phyloP scores from a whole-genome alignment of 1,140 invertebrate species.

The Lepidurus packardi region DNA sequence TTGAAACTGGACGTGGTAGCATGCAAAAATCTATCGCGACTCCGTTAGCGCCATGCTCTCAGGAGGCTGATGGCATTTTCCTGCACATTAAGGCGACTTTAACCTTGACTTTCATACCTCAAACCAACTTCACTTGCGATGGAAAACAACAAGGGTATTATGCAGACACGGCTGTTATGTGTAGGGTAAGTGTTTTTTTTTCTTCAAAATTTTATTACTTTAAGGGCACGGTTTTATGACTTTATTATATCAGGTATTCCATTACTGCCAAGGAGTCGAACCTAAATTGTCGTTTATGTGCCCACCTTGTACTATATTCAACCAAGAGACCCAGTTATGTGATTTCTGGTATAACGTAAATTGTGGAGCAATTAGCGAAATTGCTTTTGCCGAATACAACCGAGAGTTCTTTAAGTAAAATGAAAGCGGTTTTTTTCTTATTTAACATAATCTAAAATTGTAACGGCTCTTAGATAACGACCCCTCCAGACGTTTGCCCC shows the following conservation, averaged over 20 bases:
- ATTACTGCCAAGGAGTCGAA: slow-evolving; percentile 24
- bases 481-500: background rate
- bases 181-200: background rate
- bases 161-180: slow-evolving; percentile 9
- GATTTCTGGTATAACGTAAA: slow-evolving; percentile 28
- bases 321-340: slow-evolving; percentile 18
- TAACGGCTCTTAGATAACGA: too few relatives aligned
- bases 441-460: background rate
- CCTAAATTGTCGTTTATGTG: slow-evolving; percentile 7
- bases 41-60: background rate
- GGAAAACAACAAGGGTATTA: slow-evolving; percentile 18
- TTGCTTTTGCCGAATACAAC: background rate
- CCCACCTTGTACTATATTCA: slow-evolving; percentile 29
- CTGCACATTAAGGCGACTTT: background rate
- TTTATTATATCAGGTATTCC: slow-evolving; percentile 25
- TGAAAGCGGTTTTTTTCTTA: background rate
- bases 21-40: background rate
- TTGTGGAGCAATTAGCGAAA: background rate
- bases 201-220: background rate
- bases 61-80: background rate
- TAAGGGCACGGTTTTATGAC: background rate
- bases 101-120: slow-evolving; percentile 24
- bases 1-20: background rate
- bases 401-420: background rate
- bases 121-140: background rate